Percentiles rank a stretch among this genome's conserved stretches.
Evolutionary conservation across 2,797 vertebrate species (phyloP).

Genomic region (Leptoclinus maculatus): DNA sequence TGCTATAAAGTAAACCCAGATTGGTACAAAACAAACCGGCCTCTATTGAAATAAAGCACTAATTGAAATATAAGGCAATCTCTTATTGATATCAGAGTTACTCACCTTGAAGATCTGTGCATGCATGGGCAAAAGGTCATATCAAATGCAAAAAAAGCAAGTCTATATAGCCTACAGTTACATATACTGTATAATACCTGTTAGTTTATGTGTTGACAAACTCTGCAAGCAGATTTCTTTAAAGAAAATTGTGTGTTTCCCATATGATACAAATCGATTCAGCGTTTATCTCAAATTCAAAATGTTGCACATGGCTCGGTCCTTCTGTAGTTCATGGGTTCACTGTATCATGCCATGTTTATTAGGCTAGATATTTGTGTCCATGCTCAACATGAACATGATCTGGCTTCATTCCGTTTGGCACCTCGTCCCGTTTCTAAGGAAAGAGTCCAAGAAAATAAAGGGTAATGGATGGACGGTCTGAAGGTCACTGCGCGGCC

Average conservation of each 20-base stretch:
- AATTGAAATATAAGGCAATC: neutral
- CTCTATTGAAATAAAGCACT: neutral
- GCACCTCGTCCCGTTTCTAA: constrained; percentile 31
- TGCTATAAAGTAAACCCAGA: neutral
- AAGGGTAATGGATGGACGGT: constrained; percentile 64
- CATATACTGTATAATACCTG: neutral
- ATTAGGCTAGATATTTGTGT: neutral
- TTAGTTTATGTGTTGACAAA: neutral
- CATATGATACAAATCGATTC: neutral
- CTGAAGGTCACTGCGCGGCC: constrained; percentile 74
- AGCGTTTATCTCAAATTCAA: neutral
- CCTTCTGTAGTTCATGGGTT: neutral
- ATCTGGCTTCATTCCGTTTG: constrained; percentile 40
- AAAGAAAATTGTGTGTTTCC: neutral
- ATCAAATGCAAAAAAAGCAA: neutral
- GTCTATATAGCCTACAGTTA: neutral
- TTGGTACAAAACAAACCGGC: neutral
- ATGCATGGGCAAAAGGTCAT: neutral
- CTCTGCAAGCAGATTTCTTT: neutral
- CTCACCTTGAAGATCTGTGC: neutral
- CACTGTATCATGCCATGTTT: neutral
- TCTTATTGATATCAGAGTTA: neutral
- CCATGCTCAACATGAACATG: constrained; percentile 6
- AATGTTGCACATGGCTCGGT: neutral
- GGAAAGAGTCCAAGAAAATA: constrained; percentile 59